phyloP scores from a whole-genome alignment of 2,113 vertebrate genomes.

The Amazona vittata region DNA sequence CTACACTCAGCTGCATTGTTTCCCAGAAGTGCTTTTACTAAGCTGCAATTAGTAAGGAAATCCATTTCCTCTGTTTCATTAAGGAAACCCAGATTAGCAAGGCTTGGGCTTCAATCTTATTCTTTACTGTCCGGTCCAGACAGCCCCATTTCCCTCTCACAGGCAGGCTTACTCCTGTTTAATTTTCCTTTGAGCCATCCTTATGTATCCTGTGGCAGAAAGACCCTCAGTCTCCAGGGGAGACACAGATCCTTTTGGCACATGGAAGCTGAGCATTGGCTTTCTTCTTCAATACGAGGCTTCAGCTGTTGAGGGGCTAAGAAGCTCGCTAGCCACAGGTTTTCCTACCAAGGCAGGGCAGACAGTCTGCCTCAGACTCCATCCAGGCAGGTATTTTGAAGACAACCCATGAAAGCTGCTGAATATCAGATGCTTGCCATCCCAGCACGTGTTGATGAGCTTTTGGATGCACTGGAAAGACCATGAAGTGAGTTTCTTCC shows the following conservation, averaged over 20 bases:
- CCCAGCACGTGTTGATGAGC: not conserved
- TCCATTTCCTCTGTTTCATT: not conserved
- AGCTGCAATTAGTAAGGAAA: not conserved
- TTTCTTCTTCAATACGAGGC: not conserved
- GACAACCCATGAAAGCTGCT: not conserved
- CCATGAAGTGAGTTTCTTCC: not conserved
- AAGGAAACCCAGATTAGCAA: not conserved
- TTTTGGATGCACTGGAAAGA: rapidly evolving
- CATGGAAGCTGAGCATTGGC: not conserved
- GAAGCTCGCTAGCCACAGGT: rapidly evolving
- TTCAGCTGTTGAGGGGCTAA: not conserved
- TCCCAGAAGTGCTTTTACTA: not conserved
- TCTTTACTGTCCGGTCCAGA: not conserved
- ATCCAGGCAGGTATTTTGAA: not conserved
- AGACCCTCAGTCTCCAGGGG: rapidly evolving
- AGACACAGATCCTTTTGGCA: rapidly evolving
- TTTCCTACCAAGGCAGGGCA: not conserved
- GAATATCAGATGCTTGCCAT: rapidly evolving
- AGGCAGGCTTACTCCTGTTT: not conserved
- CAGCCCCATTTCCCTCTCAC: not conserved
- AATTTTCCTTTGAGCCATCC: not conserved
- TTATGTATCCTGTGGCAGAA: rapidly evolving
- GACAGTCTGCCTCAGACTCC: not conserved
- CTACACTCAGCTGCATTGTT: not conserved
- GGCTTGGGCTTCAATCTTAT: not conserved